These are phyloP conservation scores for Drosophila elegans DNA, from an alignment of 1,140 invertebrate species.

Conservation along the genomic window DNA sequence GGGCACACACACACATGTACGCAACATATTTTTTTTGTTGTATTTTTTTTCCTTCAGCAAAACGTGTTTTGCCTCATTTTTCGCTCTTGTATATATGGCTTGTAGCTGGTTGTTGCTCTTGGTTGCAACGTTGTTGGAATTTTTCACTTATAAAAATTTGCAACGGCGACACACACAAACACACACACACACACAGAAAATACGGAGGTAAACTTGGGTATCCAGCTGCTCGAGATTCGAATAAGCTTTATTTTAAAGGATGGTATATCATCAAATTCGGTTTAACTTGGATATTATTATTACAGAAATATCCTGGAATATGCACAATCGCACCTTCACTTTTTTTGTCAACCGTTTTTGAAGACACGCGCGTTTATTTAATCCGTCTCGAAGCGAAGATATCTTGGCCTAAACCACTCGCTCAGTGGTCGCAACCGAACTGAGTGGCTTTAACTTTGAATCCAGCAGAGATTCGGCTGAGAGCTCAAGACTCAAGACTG, in stretches of 20 bases:
- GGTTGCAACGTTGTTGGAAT: conserved; percentile 76
- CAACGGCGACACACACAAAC: conserved; percentile 58
- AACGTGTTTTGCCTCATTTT: conserved; percentile 82
- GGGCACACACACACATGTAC: conserved; percentile 12
- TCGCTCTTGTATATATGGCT: conserved; percentile 67
- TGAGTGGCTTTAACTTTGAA: conserved; percentile 43
- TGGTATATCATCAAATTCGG: background rate
- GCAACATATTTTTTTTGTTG: conserved; percentile 62
- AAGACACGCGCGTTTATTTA: conserved; percentile 29
- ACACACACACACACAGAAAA: conserved; percentile 15
- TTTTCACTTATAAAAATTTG: conserved; percentile 80
- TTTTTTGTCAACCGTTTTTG: conserved; percentile 56
- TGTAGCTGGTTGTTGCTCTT: conserved; percentile 46
- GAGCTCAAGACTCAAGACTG: conserved; percentile 26
- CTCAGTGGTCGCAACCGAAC: conserved; percentile 72
- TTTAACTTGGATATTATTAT: conserved; percentile 4
- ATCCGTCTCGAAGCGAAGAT: conserved; percentile 15
- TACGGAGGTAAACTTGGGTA: conserved; percentile 15
- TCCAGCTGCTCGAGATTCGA: conserved; percentile 29
- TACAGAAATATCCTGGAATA: conserved; percentile 13
- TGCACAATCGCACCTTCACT: conserved; percentile 66
- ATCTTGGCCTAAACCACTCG: conserved; percentile 38
- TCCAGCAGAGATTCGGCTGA: conserved; percentile 67
- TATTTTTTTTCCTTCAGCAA: conserved; percentile 62
- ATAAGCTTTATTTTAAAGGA: conserved; percentile 5